Evolutionary conservation across 2,113 vertebrate species (phyloP), one percentile per base, ranked within the genome.

Genomic region (Dicaeum eximium): DNA sequence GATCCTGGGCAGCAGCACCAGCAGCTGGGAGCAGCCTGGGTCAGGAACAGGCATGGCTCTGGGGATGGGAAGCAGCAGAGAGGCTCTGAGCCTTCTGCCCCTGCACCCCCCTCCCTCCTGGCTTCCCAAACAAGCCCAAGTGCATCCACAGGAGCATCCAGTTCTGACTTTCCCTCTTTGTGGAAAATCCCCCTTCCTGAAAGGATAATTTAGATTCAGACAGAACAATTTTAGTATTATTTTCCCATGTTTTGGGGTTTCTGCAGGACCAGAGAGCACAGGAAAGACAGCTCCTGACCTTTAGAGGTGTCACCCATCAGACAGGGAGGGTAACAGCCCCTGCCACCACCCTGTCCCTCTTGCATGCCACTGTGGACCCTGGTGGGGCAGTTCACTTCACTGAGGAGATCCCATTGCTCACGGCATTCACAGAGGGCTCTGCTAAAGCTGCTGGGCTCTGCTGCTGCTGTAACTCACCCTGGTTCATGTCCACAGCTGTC

Each of bases 141-240:
- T 0, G 1, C 11, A 30, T 22, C 54, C 13, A 24, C 38, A 69
- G 66, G 6, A 74, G 21, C 4, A 3, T 1, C n/a, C 4, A 4
- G 6, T 31, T 44, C 37, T 54, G 21, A 22, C 50, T 44, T 44
- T 7, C 6, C 18, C 50, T 74, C 50, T 40, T 33, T 0, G 0
- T 69, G 54, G 33, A 82, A 72, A 48, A n/a, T n/a, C 6, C 11
- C 4, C 3, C 14, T 51, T 89, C 2, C 1, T 28, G 60, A 30
- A 38, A 38, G 31, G 44, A 13, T 48, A 30, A 44, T 20, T 42
- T 4, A 0, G 4, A 31, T 44, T 15, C 66, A 54, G 65, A 62
- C 2, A 6, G 56, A 65, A 38, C 1, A 23, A n/a, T 69, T 80
- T 48, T 58, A 0, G 0, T 24, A 8, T 21, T 31, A 4, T 65